Percentiles rank a stretch among this genome's conserved stretches.
Evolutionary conservation across 2,888 invertebrate genomes (phyloP).

Genomic region (Xylota sylvarum): DNA sequence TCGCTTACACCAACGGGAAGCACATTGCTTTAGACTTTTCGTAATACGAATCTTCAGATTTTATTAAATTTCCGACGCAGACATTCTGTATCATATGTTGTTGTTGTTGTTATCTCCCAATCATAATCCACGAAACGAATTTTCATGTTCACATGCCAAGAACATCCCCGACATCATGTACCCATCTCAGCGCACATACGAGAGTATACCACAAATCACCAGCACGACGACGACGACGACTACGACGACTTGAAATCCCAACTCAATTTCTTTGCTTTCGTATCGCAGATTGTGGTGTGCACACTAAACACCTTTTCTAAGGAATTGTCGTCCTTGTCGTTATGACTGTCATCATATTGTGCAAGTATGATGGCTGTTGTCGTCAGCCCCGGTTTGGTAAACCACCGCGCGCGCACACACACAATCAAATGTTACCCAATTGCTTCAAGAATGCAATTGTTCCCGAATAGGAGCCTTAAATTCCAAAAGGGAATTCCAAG

Average conservation of each 20-base stretch:
- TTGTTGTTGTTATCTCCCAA: neutral
- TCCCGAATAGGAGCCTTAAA: neutral
- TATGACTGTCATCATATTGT: slow-evolving; percentile 43
- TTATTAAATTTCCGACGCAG: slow-evolving; percentile 6
- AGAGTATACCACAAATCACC: slow-evolving; percentile 21
- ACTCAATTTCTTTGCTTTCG: slow-evolving; percentile 34
- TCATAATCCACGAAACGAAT: slow-evolving; percentile 10
- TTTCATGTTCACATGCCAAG: slow-evolving; percentile 10
- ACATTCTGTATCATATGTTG: neutral
- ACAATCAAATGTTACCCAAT: slow-evolving; percentile 18
- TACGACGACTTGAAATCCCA: slow-evolving; percentile 39
- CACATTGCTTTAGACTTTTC: neutral
- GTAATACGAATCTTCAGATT: neutral
- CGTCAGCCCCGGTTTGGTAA: neutral
- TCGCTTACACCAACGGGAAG: neutral
- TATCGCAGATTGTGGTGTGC: slow-evolving; percentile 29
- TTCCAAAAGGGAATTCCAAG: neutral
- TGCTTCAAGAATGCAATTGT: slow-evolving; percentile 5
- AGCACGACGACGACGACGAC: slow-evolving; percentile 13
- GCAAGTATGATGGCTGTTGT: slow-evolving; percentile 28
- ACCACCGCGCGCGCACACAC: neutral
- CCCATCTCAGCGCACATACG: neutral
- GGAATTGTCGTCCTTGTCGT: slow-evolving; percentile 42
- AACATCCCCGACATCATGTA: slow-evolving; percentile 4
- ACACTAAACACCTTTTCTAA: slow-evolving; percentile 32